A percentile compares a stretch with the other conserved stretches of the same genome.
Evolutionary conservation across 2,113 vertebrate species (phyloP).

Genomic region (Charina bottae): DNA sequence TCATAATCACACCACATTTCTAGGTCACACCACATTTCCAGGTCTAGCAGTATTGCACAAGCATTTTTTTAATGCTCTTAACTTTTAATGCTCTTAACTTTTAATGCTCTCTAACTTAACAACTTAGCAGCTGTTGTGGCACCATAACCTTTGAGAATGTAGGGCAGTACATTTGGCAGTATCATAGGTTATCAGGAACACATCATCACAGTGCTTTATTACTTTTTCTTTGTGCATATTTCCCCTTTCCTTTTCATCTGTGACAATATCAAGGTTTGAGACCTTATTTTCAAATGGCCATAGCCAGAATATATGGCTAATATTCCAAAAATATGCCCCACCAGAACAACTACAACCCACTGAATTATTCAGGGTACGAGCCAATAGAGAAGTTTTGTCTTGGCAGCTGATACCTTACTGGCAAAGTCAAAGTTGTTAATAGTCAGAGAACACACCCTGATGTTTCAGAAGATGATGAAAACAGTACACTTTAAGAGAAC

Average conservation of each 20-base stretch:
- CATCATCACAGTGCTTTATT: neutral
- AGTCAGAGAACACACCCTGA: constrained; percentile 5
- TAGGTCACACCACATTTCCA: neutral
- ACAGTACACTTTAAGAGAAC: neutral
- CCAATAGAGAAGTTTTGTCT: constrained; percentile 14
- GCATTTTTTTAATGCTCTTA: neutral
- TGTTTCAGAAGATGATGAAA: neutral
- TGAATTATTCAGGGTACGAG: constrained; percentile 31
- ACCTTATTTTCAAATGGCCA: constrained; percentile 18
- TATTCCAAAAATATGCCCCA: constrained; percentile 17
- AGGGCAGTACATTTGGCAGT: neutral
- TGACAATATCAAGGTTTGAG: constrained; percentile 6
- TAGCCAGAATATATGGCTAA: constrained; percentile 7
- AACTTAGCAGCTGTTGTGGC: neutral
- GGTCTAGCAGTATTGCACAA: neutral
- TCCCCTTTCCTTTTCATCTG: neutral
- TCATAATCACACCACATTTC: neutral
- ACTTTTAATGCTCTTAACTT: neutral
- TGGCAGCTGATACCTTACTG: constrained; percentile 33
- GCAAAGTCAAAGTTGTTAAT: constrained; percentile 42
- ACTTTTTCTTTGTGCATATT: neutral
- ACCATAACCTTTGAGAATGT: neutral
- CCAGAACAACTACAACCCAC: constrained; percentile 31
- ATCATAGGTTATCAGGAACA: neutral
- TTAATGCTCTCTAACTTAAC: neutral